phyloP scores from a whole-genome alignment of 2,888 invertebrate species.

The Nomada lathburiana region DNA sequence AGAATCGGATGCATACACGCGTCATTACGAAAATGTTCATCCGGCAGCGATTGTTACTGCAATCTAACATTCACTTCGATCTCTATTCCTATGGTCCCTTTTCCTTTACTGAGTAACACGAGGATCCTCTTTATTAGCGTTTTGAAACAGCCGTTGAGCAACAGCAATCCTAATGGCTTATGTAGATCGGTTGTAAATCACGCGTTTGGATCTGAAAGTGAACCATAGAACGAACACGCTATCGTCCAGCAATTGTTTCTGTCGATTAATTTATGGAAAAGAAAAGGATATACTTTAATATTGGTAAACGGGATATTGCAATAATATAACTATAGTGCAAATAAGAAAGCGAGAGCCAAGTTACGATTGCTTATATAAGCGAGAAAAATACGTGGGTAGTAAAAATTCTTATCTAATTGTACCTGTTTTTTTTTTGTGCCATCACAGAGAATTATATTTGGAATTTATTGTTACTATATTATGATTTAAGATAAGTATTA shows the following conservation, averaged over 20 bases:
- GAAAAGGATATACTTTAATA: not conserved
- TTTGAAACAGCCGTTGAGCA: conserved; percentile 63
- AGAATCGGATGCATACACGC: conserved; percentile 15
- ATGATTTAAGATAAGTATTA: not conserved
- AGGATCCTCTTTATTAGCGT: conserved; percentile 35
- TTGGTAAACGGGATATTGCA: not conserved
- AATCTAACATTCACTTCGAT: conserved; percentile 54
- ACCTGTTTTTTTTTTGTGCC: not conserved
- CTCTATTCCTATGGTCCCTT: conserved; percentile 3
- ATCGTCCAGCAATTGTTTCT: too few species aligned
- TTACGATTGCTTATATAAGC: conserved; percentile 5
- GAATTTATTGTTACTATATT: not conserved
- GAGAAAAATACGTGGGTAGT: not conserved
- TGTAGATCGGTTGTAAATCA: conserved; percentile 53
- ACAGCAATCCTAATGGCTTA: conserved; percentile 34
- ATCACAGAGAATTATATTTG: not conserved
- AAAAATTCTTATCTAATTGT: not conserved
- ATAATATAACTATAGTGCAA: not conserved
- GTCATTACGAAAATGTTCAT: conserved; percentile 51
- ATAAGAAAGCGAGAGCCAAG: not conserved
- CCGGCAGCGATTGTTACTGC: conserved; percentile 47
- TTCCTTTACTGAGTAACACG: conserved; percentile 2
- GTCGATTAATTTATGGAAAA: too few species aligned
- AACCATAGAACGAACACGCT: too few species aligned
- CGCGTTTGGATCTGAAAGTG: conserved; percentile 51